These are phyloP conservation scores for Protobothrops mucrosquamatus DNA, from an alignment of 2,113 vertebrate genomes.

Conservation along the genomic window DNA sequence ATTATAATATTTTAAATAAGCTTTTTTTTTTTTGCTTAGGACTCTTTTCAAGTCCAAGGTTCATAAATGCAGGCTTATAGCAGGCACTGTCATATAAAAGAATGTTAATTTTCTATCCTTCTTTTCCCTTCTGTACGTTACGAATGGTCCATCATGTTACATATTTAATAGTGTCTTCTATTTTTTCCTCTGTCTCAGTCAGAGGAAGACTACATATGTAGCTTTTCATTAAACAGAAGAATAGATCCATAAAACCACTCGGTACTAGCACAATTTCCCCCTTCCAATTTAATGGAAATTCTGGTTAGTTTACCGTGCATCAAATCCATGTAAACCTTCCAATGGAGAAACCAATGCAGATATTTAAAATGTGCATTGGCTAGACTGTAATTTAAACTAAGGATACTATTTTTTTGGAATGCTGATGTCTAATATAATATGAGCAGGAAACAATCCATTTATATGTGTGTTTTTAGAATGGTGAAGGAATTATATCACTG, in stretches of 20 bases:
- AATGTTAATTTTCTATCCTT: background rate
- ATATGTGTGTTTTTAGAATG: conserved; percentile 40
- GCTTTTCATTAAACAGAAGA: conserved; percentile 19
- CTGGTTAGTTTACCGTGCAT: conserved; percentile 6
- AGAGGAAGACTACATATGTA: background rate
- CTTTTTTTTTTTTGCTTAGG: background rate
- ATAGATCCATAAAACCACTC: conserved; percentile 44
- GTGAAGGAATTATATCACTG: conserved; percentile 42
- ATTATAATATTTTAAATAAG: background rate
- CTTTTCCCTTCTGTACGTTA: conserved; percentile 29
- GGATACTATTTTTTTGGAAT: conserved; percentile 26
- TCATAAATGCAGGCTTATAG: background rate
- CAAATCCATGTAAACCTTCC: conserved; percentile 44
- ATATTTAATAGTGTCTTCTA: background rate
- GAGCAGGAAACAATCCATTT: conserved; percentile 17
- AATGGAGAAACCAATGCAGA: conserved; percentile 57
- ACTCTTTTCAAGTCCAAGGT: background rate
- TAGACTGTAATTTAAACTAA: conserved; percentile 30
- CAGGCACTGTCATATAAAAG: background rate
- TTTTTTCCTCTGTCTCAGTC: background rate
- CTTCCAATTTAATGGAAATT: background rate
- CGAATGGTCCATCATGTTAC: background rate
- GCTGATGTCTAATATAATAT: conserved; percentile 32
- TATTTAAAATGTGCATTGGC: conserved; percentile 60
- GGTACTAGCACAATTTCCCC: background rate